Percentiles rank a stretch among this genome's conserved stretches.
phyloP scores from a whole-genome alignment of 1,140 invertebrate genomes.

The Polypedilum pembai region DNA sequence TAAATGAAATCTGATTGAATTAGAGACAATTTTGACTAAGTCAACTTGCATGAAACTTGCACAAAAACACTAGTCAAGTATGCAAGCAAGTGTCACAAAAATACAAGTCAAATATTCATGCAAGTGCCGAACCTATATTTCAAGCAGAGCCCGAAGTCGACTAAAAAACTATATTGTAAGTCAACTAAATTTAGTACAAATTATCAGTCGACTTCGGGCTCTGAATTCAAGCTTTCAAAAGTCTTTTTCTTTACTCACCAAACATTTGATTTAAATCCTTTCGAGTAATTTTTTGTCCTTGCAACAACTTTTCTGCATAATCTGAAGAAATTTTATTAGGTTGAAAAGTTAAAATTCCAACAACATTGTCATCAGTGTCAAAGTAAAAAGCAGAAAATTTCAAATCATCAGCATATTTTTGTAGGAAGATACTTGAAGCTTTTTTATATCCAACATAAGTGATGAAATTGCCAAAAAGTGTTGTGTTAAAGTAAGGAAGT shows the following conservation, averaged over 20 bases:
- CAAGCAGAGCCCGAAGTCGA: too few relatives aligned
- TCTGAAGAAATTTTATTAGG: conserved; percentile 79
- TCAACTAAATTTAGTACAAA: too few relatives aligned
- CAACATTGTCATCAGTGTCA: conserved; percentile 62
- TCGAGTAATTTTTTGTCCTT: conserved; percentile 56
- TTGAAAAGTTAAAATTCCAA: conserved; percentile 67
- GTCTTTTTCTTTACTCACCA: neutral
- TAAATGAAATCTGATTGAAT: too few relatives aligned
- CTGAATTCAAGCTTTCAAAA: too few relatives aligned
- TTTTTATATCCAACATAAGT: conserved; percentile 75
- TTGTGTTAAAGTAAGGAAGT: conserved; percentile 90
- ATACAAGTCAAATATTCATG: too few relatives aligned
- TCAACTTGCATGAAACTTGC: too few relatives aligned
- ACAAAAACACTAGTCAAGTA: too few relatives aligned
- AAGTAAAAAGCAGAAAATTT: conserved; percentile 83
- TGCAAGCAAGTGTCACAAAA: too few relatives aligned
- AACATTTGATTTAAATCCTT: conserved; percentile 43
- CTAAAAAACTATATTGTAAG: too few relatives aligned
- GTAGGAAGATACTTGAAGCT: conserved; percentile 54
- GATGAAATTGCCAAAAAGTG: conserved; percentile 78
- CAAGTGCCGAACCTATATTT: too few relatives aligned
- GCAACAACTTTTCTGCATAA: conserved; percentile 68
- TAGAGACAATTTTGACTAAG: too few relatives aligned
- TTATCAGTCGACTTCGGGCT: too few relatives aligned
- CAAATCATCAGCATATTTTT: conserved; percentile 66